phyloP scores from a whole-genome alignment of 1,140 invertebrate genomes.

The Halictus rubicundus region DNA sequence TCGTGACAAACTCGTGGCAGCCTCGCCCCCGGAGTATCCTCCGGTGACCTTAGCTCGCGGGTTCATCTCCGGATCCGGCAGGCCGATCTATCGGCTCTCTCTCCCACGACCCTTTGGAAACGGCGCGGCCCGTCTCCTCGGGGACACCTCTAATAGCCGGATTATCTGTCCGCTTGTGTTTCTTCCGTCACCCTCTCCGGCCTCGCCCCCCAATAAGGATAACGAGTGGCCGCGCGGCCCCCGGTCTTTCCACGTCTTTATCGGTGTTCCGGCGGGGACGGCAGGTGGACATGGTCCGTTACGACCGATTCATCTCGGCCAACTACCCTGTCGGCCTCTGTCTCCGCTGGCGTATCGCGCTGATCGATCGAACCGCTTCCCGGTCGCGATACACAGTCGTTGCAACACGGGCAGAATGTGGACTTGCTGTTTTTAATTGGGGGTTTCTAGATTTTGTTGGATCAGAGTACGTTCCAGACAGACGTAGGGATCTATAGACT shows the following conservation, averaged over 20 bases:
- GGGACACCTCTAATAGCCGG: slow-evolving; percentile 80
- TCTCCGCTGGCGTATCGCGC: not conserved
- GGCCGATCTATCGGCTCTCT: slow-evolving; percentile 73
- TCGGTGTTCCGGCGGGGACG: slow-evolving; percentile 20
- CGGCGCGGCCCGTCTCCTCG: slow-evolving; percentile 60
- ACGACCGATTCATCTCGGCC: slow-evolving; percentile 35
- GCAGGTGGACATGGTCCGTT: slow-evolving; percentile 37
- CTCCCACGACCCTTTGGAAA: slow-evolving; percentile 59
- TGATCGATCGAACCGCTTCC: too few relatives aligned
- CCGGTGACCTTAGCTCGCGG: slow-evolving; percentile 66
- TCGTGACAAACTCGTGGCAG: slow-evolving; percentile 63
- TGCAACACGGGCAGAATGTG: too few relatives aligned
- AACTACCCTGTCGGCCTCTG: not conserved
- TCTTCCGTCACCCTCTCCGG: slow-evolving; percentile 59
- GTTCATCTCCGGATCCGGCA: slow-evolving; percentile 65
- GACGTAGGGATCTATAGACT: too few relatives aligned
- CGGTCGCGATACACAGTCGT: too few relatives aligned
- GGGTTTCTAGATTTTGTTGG: not conserved
- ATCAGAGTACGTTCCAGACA: too few relatives aligned
- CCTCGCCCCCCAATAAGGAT: slow-evolving; percentile 67
- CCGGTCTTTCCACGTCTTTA: slow-evolving; percentile 47
- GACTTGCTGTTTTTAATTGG: too few relatives aligned
- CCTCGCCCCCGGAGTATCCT: slow-evolving; percentile 58
- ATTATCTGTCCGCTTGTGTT: slow-evolving; percentile 77
- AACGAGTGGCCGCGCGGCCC: slow-evolving; percentile 65